phyloP scores from a whole-genome alignment of 2,113 vertebrate genomes.

The Corapipo altera region DNA sequence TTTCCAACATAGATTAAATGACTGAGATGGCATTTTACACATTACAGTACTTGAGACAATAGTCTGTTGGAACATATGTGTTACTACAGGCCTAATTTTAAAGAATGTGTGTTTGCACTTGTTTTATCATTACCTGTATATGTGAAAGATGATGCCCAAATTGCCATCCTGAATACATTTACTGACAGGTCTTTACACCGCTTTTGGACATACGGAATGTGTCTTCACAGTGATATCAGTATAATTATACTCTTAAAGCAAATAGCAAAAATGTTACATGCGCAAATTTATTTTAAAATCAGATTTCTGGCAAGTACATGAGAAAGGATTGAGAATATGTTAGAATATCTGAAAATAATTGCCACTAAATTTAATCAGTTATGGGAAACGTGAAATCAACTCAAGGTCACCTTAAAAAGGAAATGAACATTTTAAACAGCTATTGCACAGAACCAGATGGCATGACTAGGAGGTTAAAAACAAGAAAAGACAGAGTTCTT shows the following conservation, averaged over 20 bases:
- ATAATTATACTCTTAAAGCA: not conserved
- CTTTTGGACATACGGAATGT: not conserved
- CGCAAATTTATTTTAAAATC: slow-evolving; percentile 28
- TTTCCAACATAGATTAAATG: not conserved
- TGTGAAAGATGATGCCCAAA: not conserved
- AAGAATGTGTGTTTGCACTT: not conserved
- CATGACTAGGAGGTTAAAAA: not conserved
- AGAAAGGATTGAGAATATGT: not conserved
- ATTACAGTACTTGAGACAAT: not conserved
- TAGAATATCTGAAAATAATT: slow-evolving; percentile 42
- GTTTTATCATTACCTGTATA: not conserved
- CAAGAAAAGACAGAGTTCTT: not conserved
- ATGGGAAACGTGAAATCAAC: slow-evolving; percentile 9
- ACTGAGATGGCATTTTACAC: rapidly evolving
- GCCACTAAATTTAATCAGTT: slow-evolving; percentile 39
- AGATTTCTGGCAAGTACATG: slow-evolving; percentile 7
- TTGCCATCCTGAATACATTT: not conserved
- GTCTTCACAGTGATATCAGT: not conserved
- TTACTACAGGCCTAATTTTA: not conserved
- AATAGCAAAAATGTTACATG: not conserved
- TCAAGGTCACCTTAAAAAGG: slow-evolving; percentile 20
- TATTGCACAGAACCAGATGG: not conserved
- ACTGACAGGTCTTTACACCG: not conserved
- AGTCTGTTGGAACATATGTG: not conserved
- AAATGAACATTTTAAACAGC: not conserved